Conservation (phyloP, 1,140 invertebrate species). For the Platyscapa corneri region DNA sequence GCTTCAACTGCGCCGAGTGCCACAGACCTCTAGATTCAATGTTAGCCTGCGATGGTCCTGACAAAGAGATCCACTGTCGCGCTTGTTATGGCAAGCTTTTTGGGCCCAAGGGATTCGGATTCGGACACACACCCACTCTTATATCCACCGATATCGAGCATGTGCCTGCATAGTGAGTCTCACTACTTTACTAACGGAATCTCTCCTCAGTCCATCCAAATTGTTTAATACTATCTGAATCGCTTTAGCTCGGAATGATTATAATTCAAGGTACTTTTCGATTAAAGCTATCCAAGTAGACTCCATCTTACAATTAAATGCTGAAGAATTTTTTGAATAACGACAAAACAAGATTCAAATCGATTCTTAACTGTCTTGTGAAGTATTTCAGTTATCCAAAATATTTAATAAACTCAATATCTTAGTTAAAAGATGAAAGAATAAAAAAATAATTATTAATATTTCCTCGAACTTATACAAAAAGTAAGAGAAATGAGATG, state of each 20-base stretch:
- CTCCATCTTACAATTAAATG: too few relatives aligned
- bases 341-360: too few relatives aligned
- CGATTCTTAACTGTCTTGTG: too few relatives aligned
- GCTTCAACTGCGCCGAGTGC: constrained; percentile 94
- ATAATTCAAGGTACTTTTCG: too few relatives aligned
- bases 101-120: constrained; percentile 93
- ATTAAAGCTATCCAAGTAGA: too few relatives aligned
- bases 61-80: constrained; percentile 91
- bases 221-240: neutral
- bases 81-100: constrained; percentile 92
- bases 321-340: too few relatives aligned
- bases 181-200: neutral
- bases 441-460: too few relatives aligned
- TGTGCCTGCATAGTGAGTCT: constrained; percentile 81
- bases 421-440: too few relatives aligned
- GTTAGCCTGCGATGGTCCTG: constrained; percentile 90
- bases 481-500: too few relatives aligned
- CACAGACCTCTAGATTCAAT: constrained; percentile 95
- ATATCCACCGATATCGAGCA: constrained; percentile 84
- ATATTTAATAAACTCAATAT: too few relatives aligned
- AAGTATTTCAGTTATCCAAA: too few relatives aligned
- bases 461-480: too few relatives aligned
- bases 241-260: neutral
- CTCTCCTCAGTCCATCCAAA: neutral
- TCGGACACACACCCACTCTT: constrained; percentile 89